A percentile compares a stretch with the other conserved stretches of the same genome.
Conservation (phyloP, 2,113 vertebrate genomes). For the Etheostoma cragini region DNA sequence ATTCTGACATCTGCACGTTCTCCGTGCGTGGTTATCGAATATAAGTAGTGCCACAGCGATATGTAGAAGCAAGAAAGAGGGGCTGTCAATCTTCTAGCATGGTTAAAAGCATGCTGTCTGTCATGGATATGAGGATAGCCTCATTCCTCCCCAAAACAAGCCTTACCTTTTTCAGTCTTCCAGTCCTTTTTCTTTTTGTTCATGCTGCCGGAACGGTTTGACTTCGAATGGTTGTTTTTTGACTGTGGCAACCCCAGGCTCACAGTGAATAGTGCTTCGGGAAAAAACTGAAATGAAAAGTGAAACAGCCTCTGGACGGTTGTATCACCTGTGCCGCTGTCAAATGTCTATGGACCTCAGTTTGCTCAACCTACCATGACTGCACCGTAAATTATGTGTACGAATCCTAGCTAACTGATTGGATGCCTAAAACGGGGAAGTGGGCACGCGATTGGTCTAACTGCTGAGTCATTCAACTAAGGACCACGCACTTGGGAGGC, state of each 20-base stretch:
- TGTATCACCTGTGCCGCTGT: conserved; percentile 86
- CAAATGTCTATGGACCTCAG: conserved; percentile 79
- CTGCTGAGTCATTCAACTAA: conserved; percentile 40
- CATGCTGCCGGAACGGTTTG: conserved; percentile 86
- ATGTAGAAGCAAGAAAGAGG: conserved; percentile 1
- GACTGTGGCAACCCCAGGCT: conserved; percentile 88
- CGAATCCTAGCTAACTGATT: conserved; percentile 51
- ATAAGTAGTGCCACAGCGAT: conserved; percentile 1
- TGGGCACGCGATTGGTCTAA: conserved; percentile 51
- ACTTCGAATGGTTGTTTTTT: conserved; percentile 85
- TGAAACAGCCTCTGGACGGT: conserved; percentile 80
- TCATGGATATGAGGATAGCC: conserved; percentile 65
- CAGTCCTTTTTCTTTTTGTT: conserved; percentile 91
- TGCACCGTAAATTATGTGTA: conserved; percentile 72
- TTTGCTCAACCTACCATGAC: conserved; percentile 77
- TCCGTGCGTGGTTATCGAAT: not conserved
- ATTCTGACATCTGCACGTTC: conserved; percentile 53
- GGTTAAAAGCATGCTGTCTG: conserved; percentile 64
- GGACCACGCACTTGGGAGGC: not conserved
- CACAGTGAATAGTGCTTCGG: conserved; percentile 82
- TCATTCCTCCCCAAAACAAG: conserved; percentile 69
- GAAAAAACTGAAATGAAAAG: conserved; percentile 77
- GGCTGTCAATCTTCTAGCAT: conserved; percentile 50
- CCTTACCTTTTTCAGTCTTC: conserved; percentile 87
- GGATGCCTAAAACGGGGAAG: conserved; percentile 59